These are phyloP conservation scores for Otus sunia DNA, from an alignment of 2,113 vertebrate genomes.

Conservation along the genomic window DNA sequence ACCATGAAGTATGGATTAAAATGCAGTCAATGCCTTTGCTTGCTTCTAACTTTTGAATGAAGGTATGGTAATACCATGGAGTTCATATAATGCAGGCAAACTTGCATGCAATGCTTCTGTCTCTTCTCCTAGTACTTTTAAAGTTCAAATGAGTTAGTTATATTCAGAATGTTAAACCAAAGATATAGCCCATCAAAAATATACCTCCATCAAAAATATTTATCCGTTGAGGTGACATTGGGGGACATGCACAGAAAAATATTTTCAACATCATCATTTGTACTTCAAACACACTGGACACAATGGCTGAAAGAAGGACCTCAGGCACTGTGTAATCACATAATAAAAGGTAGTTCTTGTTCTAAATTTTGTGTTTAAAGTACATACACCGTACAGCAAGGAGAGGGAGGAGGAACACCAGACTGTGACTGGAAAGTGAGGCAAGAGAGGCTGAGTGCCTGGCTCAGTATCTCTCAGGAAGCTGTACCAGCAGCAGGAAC, in stretches of 20 bases:
- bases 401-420: neutral
- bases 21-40: neutral
- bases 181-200: neutral
- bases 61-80: rapidly evolving
- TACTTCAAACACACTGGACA: neutral
- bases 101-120: neutral
- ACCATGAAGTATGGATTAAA: neutral
- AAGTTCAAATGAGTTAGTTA: neutral
- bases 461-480: neutral
- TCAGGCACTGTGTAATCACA: neutral
- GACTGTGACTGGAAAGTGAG: neutral
- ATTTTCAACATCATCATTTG: neutral
- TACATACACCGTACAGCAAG: neutral
- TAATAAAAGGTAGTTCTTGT: neutral
- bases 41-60: neutral
- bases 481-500: neutral
- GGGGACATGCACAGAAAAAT: neutral
- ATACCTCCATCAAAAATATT: neutral
- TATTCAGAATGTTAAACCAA: neutral
- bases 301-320: neutral
- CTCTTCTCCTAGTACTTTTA: neutral
- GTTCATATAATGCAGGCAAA: neutral
- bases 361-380: neutral
- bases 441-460: neutral
- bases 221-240: neutral